phyloP scores from a whole-genome alignment of 2,888 invertebrate species.

The Tetragonula carbonaria region DNA sequence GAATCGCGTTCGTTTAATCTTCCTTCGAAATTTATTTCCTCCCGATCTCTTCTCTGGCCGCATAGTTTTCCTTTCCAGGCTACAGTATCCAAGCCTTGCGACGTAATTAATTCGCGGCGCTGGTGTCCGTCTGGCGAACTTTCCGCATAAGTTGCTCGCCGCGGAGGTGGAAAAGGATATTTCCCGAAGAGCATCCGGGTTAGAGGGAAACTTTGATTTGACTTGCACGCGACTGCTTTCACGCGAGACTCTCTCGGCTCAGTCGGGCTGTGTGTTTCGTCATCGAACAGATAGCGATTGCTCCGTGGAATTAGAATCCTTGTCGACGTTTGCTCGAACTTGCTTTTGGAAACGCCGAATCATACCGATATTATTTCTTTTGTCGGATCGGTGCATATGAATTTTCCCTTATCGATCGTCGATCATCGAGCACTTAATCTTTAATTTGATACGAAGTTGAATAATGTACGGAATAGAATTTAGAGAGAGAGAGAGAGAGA shows the following conservation, averaged over 20 bases:
- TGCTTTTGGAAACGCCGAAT: neutral
- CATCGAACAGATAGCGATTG: conserved; percentile 29
- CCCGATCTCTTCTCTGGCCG: neutral
- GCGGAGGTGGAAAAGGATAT: conserved; percentile 61
- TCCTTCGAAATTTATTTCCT: conserved; percentile 41
- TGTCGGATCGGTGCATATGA: neutral
- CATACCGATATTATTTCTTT: neutral
- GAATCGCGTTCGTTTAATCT: conserved; percentile 26
- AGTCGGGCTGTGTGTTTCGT: conserved; percentile 8
- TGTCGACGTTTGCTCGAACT: conserved; percentile 6
- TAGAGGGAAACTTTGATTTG: conserved; percentile 65
- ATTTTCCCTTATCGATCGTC: neutral
- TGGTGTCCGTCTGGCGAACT: conserved; percentile 57
- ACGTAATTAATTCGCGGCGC: conserved; percentile 66
- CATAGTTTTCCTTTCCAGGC: conserved; percentile 26
- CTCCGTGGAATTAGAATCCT: conserved; percentile 46
- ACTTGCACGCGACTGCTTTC: conserved; percentile 61
- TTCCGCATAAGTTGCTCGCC: conserved; percentile 41
- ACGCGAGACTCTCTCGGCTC: conserved; percentile 41
- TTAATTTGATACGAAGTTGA: neutral
- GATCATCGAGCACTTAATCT: neutral
- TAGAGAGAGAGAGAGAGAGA: no score
- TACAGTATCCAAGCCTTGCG: conserved; percentile 6
- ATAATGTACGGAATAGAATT: no score
- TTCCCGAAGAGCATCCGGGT: conserved; percentile 48